Evolutionary conservation across 2,797 vertebrate genomes (phyloP).

Genomic region (Pagetopsis macropterus): DNA sequence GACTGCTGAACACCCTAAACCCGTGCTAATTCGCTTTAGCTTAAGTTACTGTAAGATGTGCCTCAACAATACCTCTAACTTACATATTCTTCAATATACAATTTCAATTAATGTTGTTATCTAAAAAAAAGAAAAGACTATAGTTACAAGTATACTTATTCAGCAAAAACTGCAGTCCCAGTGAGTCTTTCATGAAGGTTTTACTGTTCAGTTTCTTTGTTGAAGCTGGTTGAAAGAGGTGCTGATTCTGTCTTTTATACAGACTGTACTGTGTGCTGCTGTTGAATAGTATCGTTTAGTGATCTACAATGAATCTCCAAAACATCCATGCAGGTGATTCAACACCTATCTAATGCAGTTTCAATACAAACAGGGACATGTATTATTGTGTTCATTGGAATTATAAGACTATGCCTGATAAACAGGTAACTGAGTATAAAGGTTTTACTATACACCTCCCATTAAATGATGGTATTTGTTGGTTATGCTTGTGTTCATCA

Average conservation of each 20-base stretch:
- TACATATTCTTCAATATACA: background rate
- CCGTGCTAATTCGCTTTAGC: slow-evolving; percentile 25
- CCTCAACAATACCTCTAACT: background rate
- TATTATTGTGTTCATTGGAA: too few relatives aligned
- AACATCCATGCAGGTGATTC: too few relatives aligned
- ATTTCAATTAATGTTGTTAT: background rate
- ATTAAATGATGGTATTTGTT: background rate
- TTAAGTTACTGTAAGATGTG: slow-evolving; percentile 4
- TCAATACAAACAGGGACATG: background rate
- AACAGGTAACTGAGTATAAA: background rate
- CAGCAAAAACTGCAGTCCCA: background rate
- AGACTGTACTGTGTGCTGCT: background rate
- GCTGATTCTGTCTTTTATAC: background rate
- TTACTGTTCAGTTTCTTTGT: background rate
- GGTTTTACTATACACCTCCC: background rate
- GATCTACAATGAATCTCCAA: too few relatives aligned
- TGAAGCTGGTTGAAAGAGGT: background rate
- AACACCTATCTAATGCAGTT: background rate
- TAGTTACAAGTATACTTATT: background rate
- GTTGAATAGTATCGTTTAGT: background rate
- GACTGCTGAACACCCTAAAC: slow-evolving; percentile 41
- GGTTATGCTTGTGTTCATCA: background rate
- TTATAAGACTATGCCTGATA: background rate
- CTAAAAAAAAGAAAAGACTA: background rate
- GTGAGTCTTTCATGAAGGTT: background rate